Percentiles rank a stretch among this genome's conserved stretches.
Evolutionary conservation across 2,888 invertebrate species (phyloP).

Genomic region (Macropis europaea): DNA sequence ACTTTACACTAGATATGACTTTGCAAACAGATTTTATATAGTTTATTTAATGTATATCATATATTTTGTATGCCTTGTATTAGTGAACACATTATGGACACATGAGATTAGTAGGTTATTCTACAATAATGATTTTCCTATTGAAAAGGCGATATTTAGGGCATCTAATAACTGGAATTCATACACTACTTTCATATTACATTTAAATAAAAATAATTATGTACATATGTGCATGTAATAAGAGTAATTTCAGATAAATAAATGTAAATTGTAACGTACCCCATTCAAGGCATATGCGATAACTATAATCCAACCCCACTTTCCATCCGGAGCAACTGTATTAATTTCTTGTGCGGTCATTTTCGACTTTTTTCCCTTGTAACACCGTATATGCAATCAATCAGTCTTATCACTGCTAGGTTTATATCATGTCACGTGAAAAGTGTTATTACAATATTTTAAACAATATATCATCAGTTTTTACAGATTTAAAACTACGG

Average conservation of each 20-base stretch:
- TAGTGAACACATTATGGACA: too few species aligned
- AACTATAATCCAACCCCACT: constrained; percentile 85
- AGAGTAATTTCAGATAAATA: too few species aligned
- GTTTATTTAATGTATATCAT: too few species aligned
- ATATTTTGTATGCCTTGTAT: too few species aligned
- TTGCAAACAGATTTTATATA: background rate
- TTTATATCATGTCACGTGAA: background rate
- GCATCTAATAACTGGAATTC: too few species aligned
- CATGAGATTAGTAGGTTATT: too few species aligned
- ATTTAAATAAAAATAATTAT: too few species aligned
- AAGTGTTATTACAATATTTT: background rate
- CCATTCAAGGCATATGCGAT: constrained; percentile 83
- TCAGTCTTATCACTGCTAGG: background rate
- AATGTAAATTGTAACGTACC: too few species aligned
- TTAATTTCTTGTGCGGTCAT: constrained; percentile 22
- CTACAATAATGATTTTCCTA: too few species aligned
- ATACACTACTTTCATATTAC: too few species aligned
- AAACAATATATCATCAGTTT: background rate
- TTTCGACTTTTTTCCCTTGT: background rate
- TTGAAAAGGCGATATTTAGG: too few species aligned
- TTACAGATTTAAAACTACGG: background rate
- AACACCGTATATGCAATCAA: background rate
- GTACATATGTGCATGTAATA: too few species aligned
- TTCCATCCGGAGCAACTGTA: constrained; percentile 83
- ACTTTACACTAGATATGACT: background rate